phyloP scores from a whole-genome alignment of 2,888 invertebrate genomes.

The Bursaphelenchus okinawaensis region DNA sequence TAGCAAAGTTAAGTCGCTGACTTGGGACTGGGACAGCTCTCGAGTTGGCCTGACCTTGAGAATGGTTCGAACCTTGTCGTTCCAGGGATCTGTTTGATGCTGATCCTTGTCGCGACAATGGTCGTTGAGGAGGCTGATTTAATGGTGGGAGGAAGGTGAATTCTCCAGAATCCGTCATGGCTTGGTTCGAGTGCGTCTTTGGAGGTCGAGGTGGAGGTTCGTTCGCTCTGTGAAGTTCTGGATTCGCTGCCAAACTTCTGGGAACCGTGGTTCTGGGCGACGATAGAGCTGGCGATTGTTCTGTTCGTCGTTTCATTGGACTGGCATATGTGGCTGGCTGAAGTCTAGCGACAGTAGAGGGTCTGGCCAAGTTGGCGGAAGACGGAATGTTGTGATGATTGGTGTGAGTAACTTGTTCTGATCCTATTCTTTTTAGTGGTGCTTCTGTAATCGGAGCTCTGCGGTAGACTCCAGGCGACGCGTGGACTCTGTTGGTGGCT shows the following conservation, averaged over 20 bases:
- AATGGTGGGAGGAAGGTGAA: slow-evolving; percentile 56
- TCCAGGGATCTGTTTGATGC: slow-evolving; percentile 3
- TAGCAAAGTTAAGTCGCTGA: slow-evolving; percentile 47
- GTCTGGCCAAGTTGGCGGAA: slow-evolving; percentile 15
- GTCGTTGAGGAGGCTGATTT: slow-evolving; percentile 11
- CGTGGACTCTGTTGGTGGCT: neutral
- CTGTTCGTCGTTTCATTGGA: slow-evolving; percentile 10
- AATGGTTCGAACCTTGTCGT: slow-evolving; percentile 1
- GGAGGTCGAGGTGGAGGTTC: slow-evolving; percentile 2
- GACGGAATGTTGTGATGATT: neutral
- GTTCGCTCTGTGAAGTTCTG: neutral
- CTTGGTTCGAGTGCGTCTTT: neutral
- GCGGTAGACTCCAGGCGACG: neutral
- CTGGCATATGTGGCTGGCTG: slow-evolving; percentile 13
- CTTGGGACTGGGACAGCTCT: slow-evolving; percentile 56
- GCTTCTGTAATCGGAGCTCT: neutral
- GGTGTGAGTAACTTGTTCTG: slow-evolving; percentile 5
- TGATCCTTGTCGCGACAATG: slow-evolving; percentile 6
- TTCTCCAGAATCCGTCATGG: slow-evolving; percentile 51
- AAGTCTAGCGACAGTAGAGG: slow-evolving; percentile 12
- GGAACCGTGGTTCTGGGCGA: slow-evolving; percentile 10
- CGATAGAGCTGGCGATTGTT: neutral
- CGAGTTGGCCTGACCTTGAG: slow-evolving; percentile 25
- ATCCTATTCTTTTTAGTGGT: slow-evolving; percentile 3
- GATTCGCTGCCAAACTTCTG: neutral